phyloP scores from a whole-genome alignment of 2,888 invertebrate species.

The Caenorhabditis sp. region DNA sequence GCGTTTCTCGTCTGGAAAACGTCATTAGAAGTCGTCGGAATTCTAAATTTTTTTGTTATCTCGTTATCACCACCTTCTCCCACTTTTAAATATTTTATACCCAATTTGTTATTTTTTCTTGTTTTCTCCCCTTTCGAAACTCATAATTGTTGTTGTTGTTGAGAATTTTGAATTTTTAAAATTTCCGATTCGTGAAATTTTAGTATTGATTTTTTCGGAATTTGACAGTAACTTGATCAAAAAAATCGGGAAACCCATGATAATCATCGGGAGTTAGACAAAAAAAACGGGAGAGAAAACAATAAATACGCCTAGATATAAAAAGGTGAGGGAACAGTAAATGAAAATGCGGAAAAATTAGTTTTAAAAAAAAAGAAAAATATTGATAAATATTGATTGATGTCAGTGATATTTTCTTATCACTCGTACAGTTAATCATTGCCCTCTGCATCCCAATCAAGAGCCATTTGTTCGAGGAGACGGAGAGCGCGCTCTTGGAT shows the following conservation, averaged over 20 bases:
- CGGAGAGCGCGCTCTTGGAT: constrained; percentile 57
- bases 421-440: constrained; percentile 38
- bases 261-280: not conserved
- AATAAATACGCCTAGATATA: not conserved
- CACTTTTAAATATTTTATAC: not conserved
- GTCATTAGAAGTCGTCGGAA: too few relatives aligned
- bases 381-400: too few relatives aligned
- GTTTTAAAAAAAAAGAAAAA: not conserved
- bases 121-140: not conserved
- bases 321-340: not conserved
- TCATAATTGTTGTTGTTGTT: not conserved
- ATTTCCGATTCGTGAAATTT: not conserved
- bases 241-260: not conserved
- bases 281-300: not conserved
- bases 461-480: constrained; percentile 47
- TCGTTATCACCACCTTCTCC: not conserved
- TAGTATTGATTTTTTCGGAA: too few relatives aligned
- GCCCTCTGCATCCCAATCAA: constrained; percentile 51
- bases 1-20: constrained; percentile 39
- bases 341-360: constrained; percentile 5
- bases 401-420: too few relatives aligned
- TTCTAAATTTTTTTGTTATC: not conserved
- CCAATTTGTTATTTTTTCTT: constrained; percentile 15
- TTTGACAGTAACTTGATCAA: too few relatives aligned
- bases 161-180: not conserved